Base-by-base conservation (phyloP, 2,797 vertebrate genomes). In the Okamejei kenojei region DNA sequence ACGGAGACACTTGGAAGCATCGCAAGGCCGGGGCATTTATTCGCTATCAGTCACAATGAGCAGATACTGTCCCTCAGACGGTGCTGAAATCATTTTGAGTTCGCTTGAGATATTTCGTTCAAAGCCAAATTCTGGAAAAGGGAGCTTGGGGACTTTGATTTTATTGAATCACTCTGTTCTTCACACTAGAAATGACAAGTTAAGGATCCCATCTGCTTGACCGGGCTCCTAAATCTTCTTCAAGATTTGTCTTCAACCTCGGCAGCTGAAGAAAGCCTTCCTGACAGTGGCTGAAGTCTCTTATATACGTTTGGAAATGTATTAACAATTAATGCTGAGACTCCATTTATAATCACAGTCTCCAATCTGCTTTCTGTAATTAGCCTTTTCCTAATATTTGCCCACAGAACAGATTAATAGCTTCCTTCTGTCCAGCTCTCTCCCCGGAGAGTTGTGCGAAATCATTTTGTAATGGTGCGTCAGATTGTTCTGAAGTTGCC, bases 371-470 rank as follows among this genome's bases (percentile, higher is more conserved):
- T 96, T 96, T 97, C 97, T 97, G 96, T 99, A 99, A 99, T 99
- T 99, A 98, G 97, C 98, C 98, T 98, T 99, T 99, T 98, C 99
- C 98, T 99, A 98, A 98, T 98, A 98, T 98, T 96, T 98, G 98
- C 98, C 99, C 98, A 97, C 97, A 98, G 98, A 98, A 97, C 96
- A 95, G 97, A 97, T 97, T 97, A 98, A 97, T 97, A 96, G 97
- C 97, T 97, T 97, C 96, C 96, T 96, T 95, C 95, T 93, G 95
- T 88, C 84, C 84, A 35, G 96, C 94, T 95, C 95, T 95, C 84
- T 97, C 98, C 98, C 98, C 95, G 95, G 98, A 98, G 98, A 97
- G 95, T 97, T 96, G 97, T 97, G 97, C 99, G 98, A 99, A 99
- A 99, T 99, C 98, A 96, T 97, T 98, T 99, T 98, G 99, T 98